phyloP scores from a whole-genome alignment of 2,797 vertebrate species.

The Okamejei kenojei region DNA sequence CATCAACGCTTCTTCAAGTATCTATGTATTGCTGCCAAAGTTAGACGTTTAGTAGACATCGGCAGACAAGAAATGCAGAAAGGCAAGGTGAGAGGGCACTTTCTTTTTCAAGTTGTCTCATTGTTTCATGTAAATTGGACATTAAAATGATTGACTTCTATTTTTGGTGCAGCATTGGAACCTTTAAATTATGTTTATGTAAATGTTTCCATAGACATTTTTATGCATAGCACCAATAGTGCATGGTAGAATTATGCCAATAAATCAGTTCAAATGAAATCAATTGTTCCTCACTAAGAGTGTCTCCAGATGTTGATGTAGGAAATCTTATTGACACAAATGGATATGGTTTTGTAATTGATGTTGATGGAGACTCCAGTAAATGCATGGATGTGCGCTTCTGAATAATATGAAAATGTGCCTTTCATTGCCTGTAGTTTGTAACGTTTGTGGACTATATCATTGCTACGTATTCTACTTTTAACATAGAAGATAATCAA shows the following conservation, averaged over 20 bases:
- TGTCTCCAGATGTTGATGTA: background rate
- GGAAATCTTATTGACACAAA: background rate
- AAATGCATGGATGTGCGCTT: background rate
- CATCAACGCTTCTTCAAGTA: slow-evolving; percentile 99
- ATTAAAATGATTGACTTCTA: background rate
- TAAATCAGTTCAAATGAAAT: background rate
- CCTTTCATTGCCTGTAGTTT: background rate
- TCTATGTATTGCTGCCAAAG: slow-evolving; percentile 93
- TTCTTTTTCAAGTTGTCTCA: background rate
- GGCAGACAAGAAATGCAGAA: slow-evolving; percentile 75
- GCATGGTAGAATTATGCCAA: background rate
- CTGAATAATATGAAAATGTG: background rate
- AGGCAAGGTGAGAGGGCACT: slow-evolving; percentile 68
- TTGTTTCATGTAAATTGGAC: background rate
- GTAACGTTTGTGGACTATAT: background rate
- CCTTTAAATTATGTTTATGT: background rate
- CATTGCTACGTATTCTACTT: background rate
- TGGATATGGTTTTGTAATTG: background rate
- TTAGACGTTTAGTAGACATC: slow-evolving; percentile 83
- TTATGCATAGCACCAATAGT: background rate
- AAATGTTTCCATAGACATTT: background rate
- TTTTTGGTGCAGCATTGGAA: background rate
- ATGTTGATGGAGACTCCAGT: background rate
- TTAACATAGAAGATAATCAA: background rate
- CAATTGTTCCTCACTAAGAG: background rate